Conservation (phyloP, 2,797 vertebrate genomes). For the Takifugu rubripes region DNA sequence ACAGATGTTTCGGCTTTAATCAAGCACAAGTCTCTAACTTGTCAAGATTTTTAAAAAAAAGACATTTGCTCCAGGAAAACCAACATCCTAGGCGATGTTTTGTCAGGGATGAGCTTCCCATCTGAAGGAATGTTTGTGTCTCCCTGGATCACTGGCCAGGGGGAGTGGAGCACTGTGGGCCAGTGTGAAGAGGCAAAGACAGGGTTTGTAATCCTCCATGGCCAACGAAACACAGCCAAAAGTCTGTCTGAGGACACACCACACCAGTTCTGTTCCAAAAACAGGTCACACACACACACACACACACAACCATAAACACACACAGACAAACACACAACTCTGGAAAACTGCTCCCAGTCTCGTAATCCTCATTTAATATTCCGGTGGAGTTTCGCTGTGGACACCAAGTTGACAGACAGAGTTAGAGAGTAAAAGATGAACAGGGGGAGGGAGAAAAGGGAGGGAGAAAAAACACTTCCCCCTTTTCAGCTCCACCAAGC, state of each 20-base stretch:
- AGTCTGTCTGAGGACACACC: slow-evolving; percentile 72
- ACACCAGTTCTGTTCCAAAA: slow-evolving; percentile 74
- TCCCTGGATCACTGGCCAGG: slow-evolving; percentile 67
- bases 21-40: no score
- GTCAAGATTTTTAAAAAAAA: no score
- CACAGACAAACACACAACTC: slow-evolving; percentile 47
- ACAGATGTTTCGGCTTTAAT: no score
- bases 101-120: slow-evolving; percentile 44
- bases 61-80: no score
- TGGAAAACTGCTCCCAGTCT: slow-evolving; percentile 65
- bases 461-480: slow-evolving; percentile 55
- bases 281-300: slow-evolving; percentile 63
- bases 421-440: slow-evolving; percentile 68
- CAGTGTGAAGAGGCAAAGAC: slow-evolving; percentile 76
- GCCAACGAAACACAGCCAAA: slow-evolving; percentile 65
- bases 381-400: slow-evolving; percentile 63
- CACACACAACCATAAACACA: slow-evolving; percentile 12
- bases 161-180: slow-evolving; percentile 67
- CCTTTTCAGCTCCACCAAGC: slow-evolving; percentile 43
- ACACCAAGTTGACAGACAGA: slow-evolving; percentile 76
- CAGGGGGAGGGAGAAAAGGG: slow-evolving; percentile 55
- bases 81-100: slow-evolving; percentile 24
- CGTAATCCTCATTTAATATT: slow-evolving; percentile 77
- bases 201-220: slow-evolving; percentile 72
- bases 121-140: slow-evolving; percentile 67